Percentiles rank a stretch among this genome's conserved stretches.
These are phyloP conservation scores for Nanger granti DNA, from an alignment of 2,113 vertebrate genomes.

Conservation along the genomic window DNA sequence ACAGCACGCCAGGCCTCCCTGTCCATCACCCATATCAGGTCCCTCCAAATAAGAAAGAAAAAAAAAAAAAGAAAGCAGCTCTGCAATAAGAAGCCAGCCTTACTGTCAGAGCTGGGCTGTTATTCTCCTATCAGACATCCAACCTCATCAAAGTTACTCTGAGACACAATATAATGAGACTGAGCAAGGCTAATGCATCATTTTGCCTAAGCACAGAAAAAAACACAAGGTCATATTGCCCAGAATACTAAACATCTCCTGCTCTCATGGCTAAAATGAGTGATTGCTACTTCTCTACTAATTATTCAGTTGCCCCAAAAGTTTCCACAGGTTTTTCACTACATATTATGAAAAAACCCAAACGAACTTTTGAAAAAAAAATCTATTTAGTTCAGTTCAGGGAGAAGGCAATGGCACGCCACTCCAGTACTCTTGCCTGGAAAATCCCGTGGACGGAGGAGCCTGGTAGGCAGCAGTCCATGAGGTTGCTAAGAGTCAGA, in stretches of 20 bases:
- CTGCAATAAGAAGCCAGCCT: background rate
- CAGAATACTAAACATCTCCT: background rate
- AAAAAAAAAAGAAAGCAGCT: background rate
- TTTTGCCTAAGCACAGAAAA: background rate
- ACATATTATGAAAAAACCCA: background rate
- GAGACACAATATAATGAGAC: background rate
- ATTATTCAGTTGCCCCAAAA: background rate
- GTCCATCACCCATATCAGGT: background rate
- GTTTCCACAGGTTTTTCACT: background rate
- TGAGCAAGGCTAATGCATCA: background rate
- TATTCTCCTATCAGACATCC: background rate
- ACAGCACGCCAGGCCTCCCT: too few species aligned
- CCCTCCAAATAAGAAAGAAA: background rate
- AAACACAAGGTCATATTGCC: background rate
- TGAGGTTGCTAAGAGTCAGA: too few species aligned
- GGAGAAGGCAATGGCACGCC: too few species aligned
- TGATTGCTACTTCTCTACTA: background rate
- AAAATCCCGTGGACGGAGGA: too few species aligned
- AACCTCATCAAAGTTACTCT: background rate
- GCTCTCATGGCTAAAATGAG: background rate
- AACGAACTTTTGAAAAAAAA: background rate
- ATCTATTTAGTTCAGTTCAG: background rate
- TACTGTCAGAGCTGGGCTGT: background rate
- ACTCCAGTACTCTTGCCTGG: too few species aligned
- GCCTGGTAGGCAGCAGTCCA: too few species aligned